phyloP scores from a whole-genome alignment of 2,888 invertebrate genomes.

The Nomada ferruginata region DNA sequence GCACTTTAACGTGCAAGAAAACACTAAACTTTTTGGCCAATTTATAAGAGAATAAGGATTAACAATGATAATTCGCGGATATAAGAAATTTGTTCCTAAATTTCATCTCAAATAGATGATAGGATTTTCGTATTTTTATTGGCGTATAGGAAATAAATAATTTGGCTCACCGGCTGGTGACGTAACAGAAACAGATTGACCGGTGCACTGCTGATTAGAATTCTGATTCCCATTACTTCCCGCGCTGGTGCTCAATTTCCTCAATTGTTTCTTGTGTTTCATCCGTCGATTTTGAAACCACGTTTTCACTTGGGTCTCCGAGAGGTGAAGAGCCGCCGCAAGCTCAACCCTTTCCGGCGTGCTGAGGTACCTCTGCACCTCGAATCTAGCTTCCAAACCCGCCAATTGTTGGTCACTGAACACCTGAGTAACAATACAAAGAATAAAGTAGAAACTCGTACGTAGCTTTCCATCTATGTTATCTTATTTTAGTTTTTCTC shows the following conservation, averaged over 20 bases:
- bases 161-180: slow-evolving; percentile 79
- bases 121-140: no score
- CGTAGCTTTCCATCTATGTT: no score
- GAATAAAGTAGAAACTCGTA: neutral
- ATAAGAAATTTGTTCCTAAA: no score
- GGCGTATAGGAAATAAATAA: no score
- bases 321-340: slow-evolving; percentile 95
- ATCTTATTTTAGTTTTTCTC: neutral
- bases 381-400: slow-evolving; percentile 97
- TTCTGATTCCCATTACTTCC: slow-evolving; percentile 67
- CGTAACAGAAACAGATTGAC: slow-evolving; percentile 75
- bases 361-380: slow-evolving; percentile 96
- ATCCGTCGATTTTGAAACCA: slow-evolving; percentile 99
- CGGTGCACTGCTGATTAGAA: slow-evolving; percentile 74
- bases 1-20: no score
- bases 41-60: no score
- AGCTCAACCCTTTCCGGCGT: slow-evolving; percentile 98
- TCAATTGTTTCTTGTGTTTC: slow-evolving; percentile 97
- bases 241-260: slow-evolving; percentile 87
- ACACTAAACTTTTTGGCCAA: no score
- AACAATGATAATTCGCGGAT: no score
- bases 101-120: no score
- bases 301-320: slow-evolving; percentile 98
- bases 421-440: slow-evolving; percentile 72
- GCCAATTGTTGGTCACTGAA: slow-evolving; percentile 92